Evolutionary conservation across 1,140 invertebrate genomes (phyloP).

Genomic region (Caenorhabditis remanei): DNA sequence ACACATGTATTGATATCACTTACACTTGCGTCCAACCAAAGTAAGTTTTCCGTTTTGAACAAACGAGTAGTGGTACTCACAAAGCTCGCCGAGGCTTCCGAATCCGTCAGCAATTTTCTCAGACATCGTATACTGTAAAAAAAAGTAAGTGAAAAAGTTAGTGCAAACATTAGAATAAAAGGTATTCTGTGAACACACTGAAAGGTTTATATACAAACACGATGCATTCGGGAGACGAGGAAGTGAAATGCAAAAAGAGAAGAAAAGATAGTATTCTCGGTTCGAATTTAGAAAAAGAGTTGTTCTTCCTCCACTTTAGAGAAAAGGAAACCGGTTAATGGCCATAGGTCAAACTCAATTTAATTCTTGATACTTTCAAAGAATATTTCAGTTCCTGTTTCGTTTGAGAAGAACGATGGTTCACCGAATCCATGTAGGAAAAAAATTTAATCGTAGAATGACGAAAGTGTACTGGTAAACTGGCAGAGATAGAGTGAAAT

Average conservation of each 20-base stretch:
- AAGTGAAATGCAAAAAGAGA: not conserved
- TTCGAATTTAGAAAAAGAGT: not conserved
- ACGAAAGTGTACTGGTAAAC: no score
- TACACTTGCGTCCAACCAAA: conserved; percentile 24
- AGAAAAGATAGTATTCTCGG: not conserved
- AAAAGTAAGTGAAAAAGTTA: not conserved
- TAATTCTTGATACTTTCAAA: not conserved
- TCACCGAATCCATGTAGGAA: no score
- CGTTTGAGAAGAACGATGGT: no score
- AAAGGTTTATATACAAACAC: not conserved
- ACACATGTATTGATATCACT: not conserved
- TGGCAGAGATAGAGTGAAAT: no score
- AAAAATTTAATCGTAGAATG: no score
- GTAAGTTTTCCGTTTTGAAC: conserved; percentile 38
- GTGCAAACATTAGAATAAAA: not conserved
- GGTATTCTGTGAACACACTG: not conserved
- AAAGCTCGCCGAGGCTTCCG: not conserved
- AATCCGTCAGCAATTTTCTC: conserved; percentile 29
- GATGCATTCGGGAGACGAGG: not conserved
- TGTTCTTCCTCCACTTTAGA: not conserved
- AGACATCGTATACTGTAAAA: conserved; percentile 1
- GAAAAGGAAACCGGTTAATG: not conserved
- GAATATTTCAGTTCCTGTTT: not conserved
- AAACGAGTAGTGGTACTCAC: not conserved
- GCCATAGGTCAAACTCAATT: conserved; percentile 14